Conservation (phyloP, 2,113 vertebrate genomes). For the Campylomormyrus tamandua region DNA sequence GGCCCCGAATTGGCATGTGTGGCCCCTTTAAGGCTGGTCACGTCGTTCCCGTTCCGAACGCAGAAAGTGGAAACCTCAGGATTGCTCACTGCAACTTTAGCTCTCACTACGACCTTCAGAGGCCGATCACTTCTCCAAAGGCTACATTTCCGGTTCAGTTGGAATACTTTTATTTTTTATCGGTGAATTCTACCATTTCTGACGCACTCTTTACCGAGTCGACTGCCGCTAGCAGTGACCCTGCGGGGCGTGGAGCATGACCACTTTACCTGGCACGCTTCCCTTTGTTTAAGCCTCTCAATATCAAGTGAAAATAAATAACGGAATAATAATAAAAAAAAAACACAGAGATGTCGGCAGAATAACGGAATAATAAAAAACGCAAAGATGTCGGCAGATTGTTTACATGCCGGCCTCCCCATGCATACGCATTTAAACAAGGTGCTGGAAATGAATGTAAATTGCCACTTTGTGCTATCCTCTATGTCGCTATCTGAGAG, state of each 20-base stretch:
- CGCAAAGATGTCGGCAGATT: conserved; percentile 4
- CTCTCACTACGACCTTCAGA: not conserved
- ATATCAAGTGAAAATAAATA: not conserved
- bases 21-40: not conserved
- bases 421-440: conserved; percentile 43
- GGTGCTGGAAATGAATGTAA: conserved; percentile 53
- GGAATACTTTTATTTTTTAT: not conserved
- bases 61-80: not conserved
- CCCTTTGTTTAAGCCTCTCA: not conserved
- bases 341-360: not conserved
- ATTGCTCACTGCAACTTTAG: not conserved
- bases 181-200: not conserved
- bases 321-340: not conserved
- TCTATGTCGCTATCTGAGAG: conserved; percentile 45
- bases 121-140: not conserved
- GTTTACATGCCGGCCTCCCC: conserved; percentile 14
- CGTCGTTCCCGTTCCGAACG: not conserved
- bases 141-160: not conserved
- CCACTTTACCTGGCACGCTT: not conserved
- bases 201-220: not conserved
- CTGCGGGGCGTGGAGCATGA: not conserved
- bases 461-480: conserved; percentile 54
- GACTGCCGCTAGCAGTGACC: not conserved
- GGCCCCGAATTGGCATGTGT: not conserved
- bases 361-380: not conserved